Evolutionary conservation across 2,888 invertebrate genomes (phyloP).

Genomic region (Drosophila mulleri): DNA sequence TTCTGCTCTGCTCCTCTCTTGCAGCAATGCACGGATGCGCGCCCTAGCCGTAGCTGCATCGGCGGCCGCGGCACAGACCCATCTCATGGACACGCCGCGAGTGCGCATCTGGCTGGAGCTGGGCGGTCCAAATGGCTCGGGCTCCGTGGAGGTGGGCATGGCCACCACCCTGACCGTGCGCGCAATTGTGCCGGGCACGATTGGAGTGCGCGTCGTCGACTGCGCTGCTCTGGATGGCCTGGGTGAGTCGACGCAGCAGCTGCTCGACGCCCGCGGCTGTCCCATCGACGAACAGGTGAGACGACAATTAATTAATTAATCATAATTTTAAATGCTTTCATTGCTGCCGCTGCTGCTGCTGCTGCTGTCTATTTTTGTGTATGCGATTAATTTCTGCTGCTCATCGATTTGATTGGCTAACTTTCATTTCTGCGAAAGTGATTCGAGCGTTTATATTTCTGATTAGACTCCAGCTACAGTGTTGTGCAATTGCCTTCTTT

Average conservation of each 20-base stretch:
- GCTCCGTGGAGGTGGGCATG: slow-evolving; percentile 90
- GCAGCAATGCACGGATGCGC: slow-evolving; percentile 66
- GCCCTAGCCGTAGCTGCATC: slow-evolving; percentile 55
- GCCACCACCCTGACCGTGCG: slow-evolving; percentile 87
- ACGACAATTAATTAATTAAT: slow-evolving; percentile 39
- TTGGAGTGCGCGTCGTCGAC: slow-evolving; percentile 91
- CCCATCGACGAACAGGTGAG: slow-evolving; percentile 88
- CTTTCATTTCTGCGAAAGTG: slow-evolving; percentile 56
- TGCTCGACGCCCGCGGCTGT: slow-evolving; percentile 91
- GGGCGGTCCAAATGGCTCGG: slow-evolving; percentile 86
- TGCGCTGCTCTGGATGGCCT: slow-evolving; percentile 92
- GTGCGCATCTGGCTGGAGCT: slow-evolving; percentile 91
- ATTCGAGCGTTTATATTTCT: slow-evolving; percentile 10
- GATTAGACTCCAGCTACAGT: slow-evolving; percentile 6
- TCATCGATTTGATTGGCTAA: slow-evolving; percentile 32
- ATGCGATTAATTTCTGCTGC: slow-evolving; percentile 9
- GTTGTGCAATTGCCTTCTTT: slow-evolving; percentile 12
- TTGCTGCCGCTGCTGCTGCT: not conserved
- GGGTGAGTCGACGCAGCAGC: slow-evolving; percentile 90
- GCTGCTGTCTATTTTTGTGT: not conserved
- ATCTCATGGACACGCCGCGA: slow-evolving; percentile 84
- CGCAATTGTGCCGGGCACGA: slow-evolving; percentile 87
- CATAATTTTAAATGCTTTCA: slow-evolving; percentile 19
- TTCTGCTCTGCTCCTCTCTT: not conserved
- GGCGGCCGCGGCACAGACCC: slow-evolving; percentile 39